Conservation (phyloP, 2,797 vertebrate genomes). For the Acanthis flammea region DNA sequence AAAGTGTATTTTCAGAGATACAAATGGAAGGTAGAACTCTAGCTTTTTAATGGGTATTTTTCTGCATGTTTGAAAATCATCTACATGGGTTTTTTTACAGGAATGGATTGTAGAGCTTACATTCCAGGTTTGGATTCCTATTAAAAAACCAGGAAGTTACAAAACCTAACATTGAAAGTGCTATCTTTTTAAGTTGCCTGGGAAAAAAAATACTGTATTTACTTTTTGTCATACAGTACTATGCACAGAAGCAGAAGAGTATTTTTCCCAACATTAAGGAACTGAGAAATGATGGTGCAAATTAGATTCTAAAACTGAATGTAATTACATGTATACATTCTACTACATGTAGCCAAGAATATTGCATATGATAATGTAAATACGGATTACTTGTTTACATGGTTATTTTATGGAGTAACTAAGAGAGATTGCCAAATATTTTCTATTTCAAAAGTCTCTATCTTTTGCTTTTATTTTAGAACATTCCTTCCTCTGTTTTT, state of each 20-base stretch:
- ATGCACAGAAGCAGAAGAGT: background rate
- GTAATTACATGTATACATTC: background rate
- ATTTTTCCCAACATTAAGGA: background rate
- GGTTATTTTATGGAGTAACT: slow-evolving; percentile 4
- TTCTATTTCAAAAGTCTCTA: slow-evolving; percentile 44
- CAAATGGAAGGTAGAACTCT: background rate
- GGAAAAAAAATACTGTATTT: background rate
- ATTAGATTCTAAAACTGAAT: background rate
- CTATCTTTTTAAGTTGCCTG: background rate
- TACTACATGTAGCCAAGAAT: background rate
- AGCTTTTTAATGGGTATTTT: background rate
- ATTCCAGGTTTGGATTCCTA: background rate
- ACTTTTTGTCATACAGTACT: background rate
- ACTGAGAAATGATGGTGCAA: background rate
- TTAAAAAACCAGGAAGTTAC: background rate
- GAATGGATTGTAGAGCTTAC: background rate
- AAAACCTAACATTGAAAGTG: background rate
- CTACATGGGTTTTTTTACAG: background rate
- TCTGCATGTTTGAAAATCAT: background rate
- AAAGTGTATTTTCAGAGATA: background rate
- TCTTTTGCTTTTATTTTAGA: slow-evolving; percentile 26
- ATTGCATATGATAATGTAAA: slow-evolving; percentile 32
- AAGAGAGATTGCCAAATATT: slow-evolving; percentile 36
- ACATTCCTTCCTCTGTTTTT: background rate
- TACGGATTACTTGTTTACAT: slow-evolving; percentile 17